Evolutionary conservation across 1,140 invertebrate genomes (phyloP).

Genomic region (Homarus americanus): DNA sequence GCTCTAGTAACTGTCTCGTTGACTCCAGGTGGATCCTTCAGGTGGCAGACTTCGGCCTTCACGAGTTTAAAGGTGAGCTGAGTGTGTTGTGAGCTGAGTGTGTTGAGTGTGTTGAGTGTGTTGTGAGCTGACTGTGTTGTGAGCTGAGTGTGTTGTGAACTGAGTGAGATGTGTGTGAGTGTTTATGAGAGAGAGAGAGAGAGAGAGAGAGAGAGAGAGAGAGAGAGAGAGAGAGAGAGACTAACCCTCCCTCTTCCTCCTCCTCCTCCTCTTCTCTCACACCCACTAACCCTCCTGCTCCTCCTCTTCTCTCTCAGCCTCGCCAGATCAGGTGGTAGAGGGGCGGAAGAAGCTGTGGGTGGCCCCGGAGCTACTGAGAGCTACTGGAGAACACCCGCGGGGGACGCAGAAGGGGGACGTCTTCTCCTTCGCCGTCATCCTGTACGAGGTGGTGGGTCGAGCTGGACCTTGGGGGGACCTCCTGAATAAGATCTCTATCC

Average conservation of each 20-base stretch:
- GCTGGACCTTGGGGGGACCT: constrained; percentile 87
- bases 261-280: too few relatives aligned
- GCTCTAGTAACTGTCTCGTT: constrained; percentile 93
- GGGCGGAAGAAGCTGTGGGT: constrained; percentile 81
- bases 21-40: constrained; percentile 97
- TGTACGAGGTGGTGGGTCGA: constrained; percentile 92
- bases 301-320: constrained; percentile 18
- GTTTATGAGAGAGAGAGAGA: too few relatives aligned
- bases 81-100: too few relatives aligned
- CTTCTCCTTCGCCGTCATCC: constrained; percentile 94
- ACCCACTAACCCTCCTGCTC: background rate
- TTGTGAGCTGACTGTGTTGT: too few relatives aligned
- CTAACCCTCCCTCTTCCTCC: too few relatives aligned
- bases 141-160: too few relatives aligned
- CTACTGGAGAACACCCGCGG: constrained; percentile 76
- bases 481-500: constrained; percentile 64
- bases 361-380: constrained; percentile 84
- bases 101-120: too few relatives aligned
- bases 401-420: constrained; percentile 90
- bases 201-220: too few relatives aligned
- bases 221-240: too few relatives aligned
- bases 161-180: too few relatives aligned
- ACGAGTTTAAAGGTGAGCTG: constrained; percentile 78
- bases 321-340: constrained; percentile 22
- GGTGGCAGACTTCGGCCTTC: constrained; percentile 91